Percentiles rank a stretch among this genome's conserved stretches.
Evolutionary conservation across 2,888 invertebrate species (phyloP).

Genomic region (Acrobasis suavella): DNA sequence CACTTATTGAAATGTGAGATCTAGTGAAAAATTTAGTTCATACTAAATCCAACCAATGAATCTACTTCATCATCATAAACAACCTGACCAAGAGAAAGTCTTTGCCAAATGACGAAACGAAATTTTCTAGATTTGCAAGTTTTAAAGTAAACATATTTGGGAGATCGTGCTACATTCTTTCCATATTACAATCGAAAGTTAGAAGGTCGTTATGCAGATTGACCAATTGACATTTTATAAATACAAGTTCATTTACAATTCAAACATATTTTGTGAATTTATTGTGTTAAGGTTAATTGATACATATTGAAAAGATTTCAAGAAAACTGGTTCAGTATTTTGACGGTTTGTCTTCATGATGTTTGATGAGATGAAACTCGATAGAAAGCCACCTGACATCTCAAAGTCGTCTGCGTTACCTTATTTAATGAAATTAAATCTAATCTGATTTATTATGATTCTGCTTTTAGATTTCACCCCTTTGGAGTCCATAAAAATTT

Average conservation of each 20-base stretch:
- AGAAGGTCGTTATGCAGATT: conserved; percentile 22
- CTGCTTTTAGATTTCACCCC: no score
- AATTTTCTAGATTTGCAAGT: conserved; percentile 21
- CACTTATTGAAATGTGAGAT: no score
- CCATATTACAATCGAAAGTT: conserved; percentile 18
- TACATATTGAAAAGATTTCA: conserved; percentile 2
- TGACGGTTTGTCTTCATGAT: no score
- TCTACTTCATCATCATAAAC: conserved; percentile 7
- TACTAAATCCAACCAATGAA: not conserved
- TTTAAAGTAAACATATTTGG: conserved; percentile 19
- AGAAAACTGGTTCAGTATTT: not conserved
- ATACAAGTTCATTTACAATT: conserved; percentile 33
- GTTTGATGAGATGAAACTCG: no score
- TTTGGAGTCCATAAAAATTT: no score
- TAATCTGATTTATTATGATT: no score
- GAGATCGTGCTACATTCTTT: conserved; percentile 13
- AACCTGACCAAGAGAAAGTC: conserved; percentile 18
- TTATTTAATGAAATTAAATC: no score
- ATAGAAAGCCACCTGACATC: no score
- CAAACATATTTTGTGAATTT: conserved; percentile 28
- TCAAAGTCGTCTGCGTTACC: no score
- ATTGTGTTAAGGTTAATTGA: conserved; percentile 7
- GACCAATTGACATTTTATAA: conserved; percentile 30
- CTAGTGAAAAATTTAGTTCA: no score
- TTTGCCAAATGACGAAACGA: not conserved